Evolutionary conservation across 2,888 invertebrate genomes (phyloP).

Genomic region (Cyaniris semiargus): DNA sequence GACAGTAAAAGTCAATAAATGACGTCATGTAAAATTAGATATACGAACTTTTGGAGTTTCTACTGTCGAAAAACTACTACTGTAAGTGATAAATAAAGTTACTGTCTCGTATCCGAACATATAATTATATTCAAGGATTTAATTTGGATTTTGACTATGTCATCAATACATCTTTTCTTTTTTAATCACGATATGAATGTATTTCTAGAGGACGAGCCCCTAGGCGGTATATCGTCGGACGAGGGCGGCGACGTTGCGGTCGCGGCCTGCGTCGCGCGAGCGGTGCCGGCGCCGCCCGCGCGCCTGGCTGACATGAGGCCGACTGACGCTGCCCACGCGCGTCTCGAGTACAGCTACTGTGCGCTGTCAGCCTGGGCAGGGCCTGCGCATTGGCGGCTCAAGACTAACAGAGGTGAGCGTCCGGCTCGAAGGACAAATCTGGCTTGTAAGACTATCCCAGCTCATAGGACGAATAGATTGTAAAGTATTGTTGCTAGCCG

Average conservation of each 20-base stretch:
- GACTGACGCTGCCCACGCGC: conserved; percentile 64
- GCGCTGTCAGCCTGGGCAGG: conserved; percentile 87
- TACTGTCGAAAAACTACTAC: too few relatives aligned
- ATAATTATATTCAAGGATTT: too few relatives aligned
- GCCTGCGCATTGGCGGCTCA: conserved; percentile 90
- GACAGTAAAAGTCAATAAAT: too few relatives aligned
- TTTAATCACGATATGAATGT: too few relatives aligned
- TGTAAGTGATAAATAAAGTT: too few relatives aligned
- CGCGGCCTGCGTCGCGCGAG: conserved; percentile 49
- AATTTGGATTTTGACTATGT: too few relatives aligned
- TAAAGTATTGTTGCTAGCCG: conserved; percentile 78
- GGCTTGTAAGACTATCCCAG: too few relatives aligned
- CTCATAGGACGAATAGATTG: conserved; percentile 33
- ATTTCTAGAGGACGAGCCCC: conserved; percentile 64
- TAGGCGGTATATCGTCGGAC: conserved; percentile 69
- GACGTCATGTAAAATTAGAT: too few relatives aligned
- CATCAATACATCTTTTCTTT: too few relatives aligned
- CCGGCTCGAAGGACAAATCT: too few relatives aligned
- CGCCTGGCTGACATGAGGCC: conserved; percentile 81
- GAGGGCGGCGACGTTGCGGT: conserved; percentile 71
- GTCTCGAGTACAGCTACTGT: conserved; percentile 86
- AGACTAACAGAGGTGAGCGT: conserved; percentile 65
- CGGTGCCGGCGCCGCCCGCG: conserved; percentile 47
- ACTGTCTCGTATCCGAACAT: too few relatives aligned
- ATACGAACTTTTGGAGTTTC: too few relatives aligned